A percentile compares a stretch with the other conserved stretches of the same genome.
Conservation (phyloP, 1,140 invertebrate genomes). For the Amphibalanus amphitrite region DNA sequence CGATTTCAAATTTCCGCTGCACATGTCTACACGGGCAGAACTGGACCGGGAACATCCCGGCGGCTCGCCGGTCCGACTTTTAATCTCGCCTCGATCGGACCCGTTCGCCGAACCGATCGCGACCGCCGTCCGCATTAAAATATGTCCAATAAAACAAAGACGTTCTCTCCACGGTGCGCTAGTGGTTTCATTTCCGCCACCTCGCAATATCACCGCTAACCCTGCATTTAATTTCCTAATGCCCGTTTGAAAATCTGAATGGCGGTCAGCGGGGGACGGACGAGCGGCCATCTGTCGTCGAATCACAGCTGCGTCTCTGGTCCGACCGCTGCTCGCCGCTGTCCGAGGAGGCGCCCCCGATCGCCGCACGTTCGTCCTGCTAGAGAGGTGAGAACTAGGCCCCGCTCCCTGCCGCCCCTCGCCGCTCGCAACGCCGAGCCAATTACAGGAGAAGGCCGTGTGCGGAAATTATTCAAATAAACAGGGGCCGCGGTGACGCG, state of each 20-base stretch:
- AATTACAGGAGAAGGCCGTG: neutral
- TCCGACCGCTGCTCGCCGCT: neutral
- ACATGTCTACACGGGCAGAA: neutral
- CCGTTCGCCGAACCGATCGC: neutral
- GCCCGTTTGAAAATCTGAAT: neutral
- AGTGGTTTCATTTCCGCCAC: neutral
- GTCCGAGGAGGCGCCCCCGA: too few relatives aligned
- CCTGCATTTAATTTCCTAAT: neutral
- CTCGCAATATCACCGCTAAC: neutral
- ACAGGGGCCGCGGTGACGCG: neutral
- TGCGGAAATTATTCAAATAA: neutral
- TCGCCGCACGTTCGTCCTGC: too few relatives aligned
- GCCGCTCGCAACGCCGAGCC: too few relatives aligned
- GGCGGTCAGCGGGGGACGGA: neutral
- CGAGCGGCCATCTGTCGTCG: neutral
- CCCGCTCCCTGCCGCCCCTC: neutral
- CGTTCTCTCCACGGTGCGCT: neutral
- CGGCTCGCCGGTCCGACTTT: neutral
- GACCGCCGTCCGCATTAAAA: neutral
- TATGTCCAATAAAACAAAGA: constrained; percentile 1
- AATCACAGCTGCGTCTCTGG: neutral
- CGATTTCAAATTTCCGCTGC: neutral
- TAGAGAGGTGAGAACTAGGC: neutral
- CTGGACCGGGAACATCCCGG: neutral
- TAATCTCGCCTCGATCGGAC: neutral